Conservation (phyloP, 2,113 vertebrate genomes). For the Bubalus kerabau region DNA sequence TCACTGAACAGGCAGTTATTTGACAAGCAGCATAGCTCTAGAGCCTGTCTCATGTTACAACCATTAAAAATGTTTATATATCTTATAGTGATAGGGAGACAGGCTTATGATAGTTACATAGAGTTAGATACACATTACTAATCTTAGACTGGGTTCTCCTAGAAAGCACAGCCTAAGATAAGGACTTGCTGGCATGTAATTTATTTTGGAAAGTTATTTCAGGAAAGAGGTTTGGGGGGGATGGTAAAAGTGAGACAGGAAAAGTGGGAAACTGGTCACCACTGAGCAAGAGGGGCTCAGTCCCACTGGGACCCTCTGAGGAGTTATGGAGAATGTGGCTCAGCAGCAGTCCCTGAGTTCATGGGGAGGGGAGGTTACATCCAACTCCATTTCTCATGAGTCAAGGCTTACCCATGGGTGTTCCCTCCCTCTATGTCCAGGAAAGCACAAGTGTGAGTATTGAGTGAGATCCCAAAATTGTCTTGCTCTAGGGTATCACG, state of each 20-base stretch:
- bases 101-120: not conserved
- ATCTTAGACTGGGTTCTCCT: not conserved
- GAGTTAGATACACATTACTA: not conserved
- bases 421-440: not conserved
- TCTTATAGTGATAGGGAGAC: not conserved
- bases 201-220: not conserved
- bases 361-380: not conserved
- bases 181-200: not conserved
- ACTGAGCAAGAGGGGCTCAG: not conserved
- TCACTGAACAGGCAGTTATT: not conserved
- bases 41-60: not conserved
- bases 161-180: not conserved
- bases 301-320: not conserved
- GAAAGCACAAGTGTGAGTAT: not conserved
- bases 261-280: not conserved
- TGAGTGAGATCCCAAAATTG: not conserved
- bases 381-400: not conserved
- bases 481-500: not conserved
- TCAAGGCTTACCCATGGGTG: not conserved
- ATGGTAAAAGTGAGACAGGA: not conserved
- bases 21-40: not conserved
- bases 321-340: not conserved
- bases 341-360: not conserved
- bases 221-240: not conserved
- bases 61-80: conserved; percentile 15